Evolutionary conservation across 2,797 vertebrate species (phyloP).

Genomic region (Picus viridis): DNA sequence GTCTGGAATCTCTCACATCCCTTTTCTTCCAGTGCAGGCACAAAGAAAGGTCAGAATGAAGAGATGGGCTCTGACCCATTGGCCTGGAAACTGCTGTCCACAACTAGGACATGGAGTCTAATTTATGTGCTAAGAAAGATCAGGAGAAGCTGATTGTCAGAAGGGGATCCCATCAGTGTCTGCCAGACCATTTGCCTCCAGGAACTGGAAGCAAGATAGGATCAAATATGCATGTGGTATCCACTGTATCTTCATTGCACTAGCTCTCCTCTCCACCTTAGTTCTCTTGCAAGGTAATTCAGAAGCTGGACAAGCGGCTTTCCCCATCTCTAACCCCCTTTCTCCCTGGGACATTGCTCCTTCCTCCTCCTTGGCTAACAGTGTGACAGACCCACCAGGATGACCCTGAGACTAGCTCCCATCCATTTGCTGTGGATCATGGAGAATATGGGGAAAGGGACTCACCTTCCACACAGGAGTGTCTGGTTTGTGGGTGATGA

Average conservation of each 20-base stretch:
- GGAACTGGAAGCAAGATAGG: background rate
- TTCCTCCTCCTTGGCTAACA: background rate
- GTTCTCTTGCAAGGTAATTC: background rate
- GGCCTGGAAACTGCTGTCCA: background rate
- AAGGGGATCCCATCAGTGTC: background rate
- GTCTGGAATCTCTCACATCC: background rate
- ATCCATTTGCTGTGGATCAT: background rate
- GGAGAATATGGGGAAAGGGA: rapidly evolving
- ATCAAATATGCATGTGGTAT: background rate
- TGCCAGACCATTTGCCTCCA: background rate
- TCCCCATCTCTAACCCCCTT: background rate
- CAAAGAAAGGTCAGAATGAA: background rate
- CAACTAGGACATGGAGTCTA: background rate
- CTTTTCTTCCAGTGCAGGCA: background rate
- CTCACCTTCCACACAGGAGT: background rate
- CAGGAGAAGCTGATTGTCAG: background rate
- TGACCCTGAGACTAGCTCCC: background rate
- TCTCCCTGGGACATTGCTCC: background rate
- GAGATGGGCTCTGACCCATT: background rate
- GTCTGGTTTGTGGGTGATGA: background rate
- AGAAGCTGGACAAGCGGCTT: background rate
- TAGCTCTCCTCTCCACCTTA: background rate
- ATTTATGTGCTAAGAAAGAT: background rate
- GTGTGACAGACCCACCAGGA: rapidly evolving
- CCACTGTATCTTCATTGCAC: background rate